Evolutionary conservation across 2,888 invertebrate genomes (phyloP).

Genomic region (Agrochola lychnidis): DNA sequence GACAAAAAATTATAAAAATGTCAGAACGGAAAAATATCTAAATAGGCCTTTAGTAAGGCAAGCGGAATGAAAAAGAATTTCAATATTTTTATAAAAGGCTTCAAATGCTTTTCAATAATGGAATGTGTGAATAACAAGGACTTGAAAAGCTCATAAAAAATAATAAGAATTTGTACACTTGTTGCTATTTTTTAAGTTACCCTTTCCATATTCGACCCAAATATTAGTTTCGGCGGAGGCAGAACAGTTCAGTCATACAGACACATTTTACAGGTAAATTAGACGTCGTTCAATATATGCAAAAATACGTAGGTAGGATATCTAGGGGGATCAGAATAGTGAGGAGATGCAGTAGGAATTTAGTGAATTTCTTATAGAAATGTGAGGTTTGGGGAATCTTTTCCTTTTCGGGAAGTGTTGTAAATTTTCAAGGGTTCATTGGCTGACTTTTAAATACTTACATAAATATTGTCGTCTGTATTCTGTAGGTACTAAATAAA

Average conservation of each 20-base stretch:
- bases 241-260: neutral
- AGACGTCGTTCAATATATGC: constrained; percentile 24
- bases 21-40: too few relatives aligned
- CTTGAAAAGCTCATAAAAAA: too few relatives aligned
- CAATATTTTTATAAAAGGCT: too few relatives aligned
- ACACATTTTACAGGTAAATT: constrained; percentile 40
- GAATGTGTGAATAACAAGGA: too few relatives aligned
- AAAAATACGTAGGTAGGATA: neutral
- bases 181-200: too few relatives aligned
- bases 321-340: neutral
- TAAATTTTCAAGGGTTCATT: neutral
- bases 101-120: too few relatives aligned
- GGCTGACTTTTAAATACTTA: neutral
- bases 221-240: too few relatives aligned
- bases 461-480: neutral
- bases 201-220: too few relatives aligned
- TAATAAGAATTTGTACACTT: too few relatives aligned
- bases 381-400: neutral
- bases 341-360: neutral
- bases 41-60: too few relatives aligned
- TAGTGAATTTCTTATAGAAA: neutral
- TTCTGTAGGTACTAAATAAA: neutral
- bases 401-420: neutral
- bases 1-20: too few relatives aligned
- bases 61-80: too few relatives aligned